Evolutionary conservation across 2,888 invertebrate genomes (phyloP), one percentile per base, ranked within the genome.

Genomic region (Hydroisotoma schaefferi): DNA sequence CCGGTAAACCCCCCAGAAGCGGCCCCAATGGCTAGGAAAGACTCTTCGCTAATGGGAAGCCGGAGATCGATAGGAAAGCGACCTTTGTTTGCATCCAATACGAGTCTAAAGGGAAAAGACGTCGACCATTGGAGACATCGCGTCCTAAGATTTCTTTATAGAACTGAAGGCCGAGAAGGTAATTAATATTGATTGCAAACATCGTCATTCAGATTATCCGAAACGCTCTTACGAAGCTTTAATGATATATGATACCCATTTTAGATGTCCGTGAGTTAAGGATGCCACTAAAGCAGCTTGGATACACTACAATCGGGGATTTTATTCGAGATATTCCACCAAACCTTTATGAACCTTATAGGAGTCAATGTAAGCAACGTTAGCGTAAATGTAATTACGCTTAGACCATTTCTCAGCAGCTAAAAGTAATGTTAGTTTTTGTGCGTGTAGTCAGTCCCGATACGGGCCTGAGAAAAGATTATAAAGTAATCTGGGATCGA

Each of bases 161-260:
- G 43, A 22, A 27, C 57, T 15, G 66, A 66, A 52, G 63, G 66
- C 25, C 57, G 57, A 10, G 66, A 66, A 54, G 66, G 66, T 65
- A 57, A 48, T 29, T 27, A 12, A 47, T 47, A 29, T 25, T 37
- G 28, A 46, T 23, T 26, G n/a, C 26, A n/a, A 25, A 40, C 3
- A 12, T 29, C 12, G 25, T 55, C 18, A 33, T 33, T 37, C 18
- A 51, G 6, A 27, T 51, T 37, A 27, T 2, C 22, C 8, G n/a
- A 2, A 29, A 53, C 12, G 26, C 1, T 2, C 5, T 33, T 37
- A 33, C 6, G 26, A n/a, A 28, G 40, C 20, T 40, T 55, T 20
- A 23, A 46, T 43, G 29, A 22, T 40, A 40, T 47, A 28, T 28
- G 22, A 18, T 44, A 20, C 25, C 20, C n/a, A 4, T 22, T 38